Conservation (phyloP, 2,888 invertebrate genomes). For the Boloria selene region DNA sequence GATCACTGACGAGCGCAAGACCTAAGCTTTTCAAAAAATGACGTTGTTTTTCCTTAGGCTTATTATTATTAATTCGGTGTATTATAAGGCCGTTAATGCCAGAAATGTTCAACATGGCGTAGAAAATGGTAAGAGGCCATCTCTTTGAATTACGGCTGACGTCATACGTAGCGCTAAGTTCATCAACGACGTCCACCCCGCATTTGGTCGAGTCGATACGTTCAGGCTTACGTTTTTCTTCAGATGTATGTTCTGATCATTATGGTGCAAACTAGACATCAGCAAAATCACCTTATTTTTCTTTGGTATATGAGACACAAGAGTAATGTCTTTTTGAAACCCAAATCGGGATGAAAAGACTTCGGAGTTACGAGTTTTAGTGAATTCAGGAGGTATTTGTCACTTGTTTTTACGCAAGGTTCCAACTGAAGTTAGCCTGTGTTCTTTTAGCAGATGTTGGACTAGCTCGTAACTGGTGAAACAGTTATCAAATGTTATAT, state of each 20-base stretch:
- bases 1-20: too few species aligned
- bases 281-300: conserved; percentile 30
- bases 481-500: conserved; percentile 27
- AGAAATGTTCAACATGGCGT: too few species aligned
- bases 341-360: conserved; percentile 30
- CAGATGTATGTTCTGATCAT: conserved; percentile 34
- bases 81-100: too few species aligned
- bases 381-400: conserved; percentile 33
- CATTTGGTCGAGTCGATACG: conserved; percentile 34
- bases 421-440: conserved; percentile 39
- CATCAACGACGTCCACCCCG: conserved; percentile 31
- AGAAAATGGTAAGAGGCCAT: too few species aligned
- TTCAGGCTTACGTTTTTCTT: conserved; percentile 32
- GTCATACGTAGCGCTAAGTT: conserved; percentile 16
- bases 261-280: conserved; percentile 40
- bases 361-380: conserved; percentile 19
- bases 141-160: too few species aligned
- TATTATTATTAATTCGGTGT: too few species aligned
- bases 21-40: too few species aligned
- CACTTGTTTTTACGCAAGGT: conserved; percentile 41
- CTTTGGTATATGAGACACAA: conserved; percentile 33
- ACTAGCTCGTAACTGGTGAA: conserved; percentile 20
- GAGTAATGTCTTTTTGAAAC: conserved; percentile 32
- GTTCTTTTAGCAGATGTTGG: conserved; percentile 21
- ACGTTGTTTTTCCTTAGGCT: too few species aligned